Percentiles rank a stretch among this genome's conserved stretches.
Evolutionary conservation across 2,888 invertebrate genomes (phyloP).

Genomic region (Chrysodeixis includens): DNA sequence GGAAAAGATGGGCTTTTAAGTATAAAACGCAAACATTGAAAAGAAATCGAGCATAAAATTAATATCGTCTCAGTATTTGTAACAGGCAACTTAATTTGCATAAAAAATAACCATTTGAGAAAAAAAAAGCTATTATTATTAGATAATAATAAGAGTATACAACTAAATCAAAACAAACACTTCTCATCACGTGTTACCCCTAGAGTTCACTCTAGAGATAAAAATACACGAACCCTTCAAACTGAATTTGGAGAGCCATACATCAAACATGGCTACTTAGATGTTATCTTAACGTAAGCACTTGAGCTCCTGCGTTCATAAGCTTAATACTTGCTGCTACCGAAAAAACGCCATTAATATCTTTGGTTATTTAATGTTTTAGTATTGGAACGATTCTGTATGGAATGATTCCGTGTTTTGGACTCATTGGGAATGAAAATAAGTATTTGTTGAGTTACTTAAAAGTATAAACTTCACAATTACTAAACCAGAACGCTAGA

Average conservation of each 20-base stretch:
- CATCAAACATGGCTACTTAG: slow-evolving; percentile 3
- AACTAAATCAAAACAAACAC: not conserved
- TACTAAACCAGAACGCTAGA: too few relatives aligned
- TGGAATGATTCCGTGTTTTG: not conserved
- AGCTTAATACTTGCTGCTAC: slow-evolving; percentile 2
- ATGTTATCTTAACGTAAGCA: not conserved
- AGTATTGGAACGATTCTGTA: not conserved
- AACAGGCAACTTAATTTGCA: too few relatives aligned
- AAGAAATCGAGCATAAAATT: too few relatives aligned
- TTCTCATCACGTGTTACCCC: not conserved
- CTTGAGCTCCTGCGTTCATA: not conserved
- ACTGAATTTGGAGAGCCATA: not conserved
- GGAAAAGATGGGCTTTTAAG: not conserved
- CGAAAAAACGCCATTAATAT: not conserved
- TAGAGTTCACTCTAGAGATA: not conserved
- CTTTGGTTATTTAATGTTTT: not conserved
- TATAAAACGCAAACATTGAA: not conserved
- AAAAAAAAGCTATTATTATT: too few relatives aligned
- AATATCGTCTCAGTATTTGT: too few relatives aligned
- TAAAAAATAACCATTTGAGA: too few relatives aligned
- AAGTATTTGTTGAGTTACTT: too few relatives aligned
- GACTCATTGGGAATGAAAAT: not conserved
- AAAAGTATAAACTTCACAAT: too few relatives aligned
- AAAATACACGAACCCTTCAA: slow-evolving; percentile 1
- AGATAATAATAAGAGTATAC: too few relatives aligned